phyloP scores from a whole-genome alignment of 2,797 vertebrate species.

The Peromyscus eremicus region DNA sequence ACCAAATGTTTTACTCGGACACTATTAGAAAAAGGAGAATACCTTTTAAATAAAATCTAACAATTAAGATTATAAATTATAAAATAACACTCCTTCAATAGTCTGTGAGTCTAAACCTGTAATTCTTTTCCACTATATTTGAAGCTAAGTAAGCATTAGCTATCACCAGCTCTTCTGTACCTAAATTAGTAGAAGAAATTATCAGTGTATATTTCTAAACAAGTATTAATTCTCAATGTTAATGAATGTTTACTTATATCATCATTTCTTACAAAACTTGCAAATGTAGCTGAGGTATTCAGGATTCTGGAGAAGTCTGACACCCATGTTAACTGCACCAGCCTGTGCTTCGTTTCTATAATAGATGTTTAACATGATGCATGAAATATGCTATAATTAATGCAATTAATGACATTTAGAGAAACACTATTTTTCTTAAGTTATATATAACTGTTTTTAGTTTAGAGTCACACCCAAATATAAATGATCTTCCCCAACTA shows the following conservation, averaged over 20 bases:
- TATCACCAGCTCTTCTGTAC: neutral
- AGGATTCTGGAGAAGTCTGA: neutral
- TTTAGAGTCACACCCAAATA: slow-evolving; percentile 9
- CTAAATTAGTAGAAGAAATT: slow-evolving; percentile 16
- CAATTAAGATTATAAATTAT: neutral
- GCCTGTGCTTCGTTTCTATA: neutral
- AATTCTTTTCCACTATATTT: neutral
- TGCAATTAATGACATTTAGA: neutral
- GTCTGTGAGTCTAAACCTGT: neutral
- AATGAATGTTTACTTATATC: neutral
- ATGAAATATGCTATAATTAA: neutral
- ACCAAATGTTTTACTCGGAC: slow-evolving; percentile 99
- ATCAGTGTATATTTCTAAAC: neutral
- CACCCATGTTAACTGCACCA: neutral
- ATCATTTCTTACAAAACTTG: neutral
- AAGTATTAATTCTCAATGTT: neutral
- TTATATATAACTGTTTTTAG: neutral
- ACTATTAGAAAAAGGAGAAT: slow-evolving; percentile 88
- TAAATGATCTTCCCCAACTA: neutral
- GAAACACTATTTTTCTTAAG: slow-evolving; percentile 4
- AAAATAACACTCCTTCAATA: neutral
- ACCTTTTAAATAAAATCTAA: slow-evolving; percentile 51
- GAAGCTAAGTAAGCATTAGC: neutral
- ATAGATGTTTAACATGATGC: neutral
- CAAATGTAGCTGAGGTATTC: neutral